Base-by-base conservation (phyloP, 1,140 invertebrate genomes). In the Drosophila serrata region DNA sequence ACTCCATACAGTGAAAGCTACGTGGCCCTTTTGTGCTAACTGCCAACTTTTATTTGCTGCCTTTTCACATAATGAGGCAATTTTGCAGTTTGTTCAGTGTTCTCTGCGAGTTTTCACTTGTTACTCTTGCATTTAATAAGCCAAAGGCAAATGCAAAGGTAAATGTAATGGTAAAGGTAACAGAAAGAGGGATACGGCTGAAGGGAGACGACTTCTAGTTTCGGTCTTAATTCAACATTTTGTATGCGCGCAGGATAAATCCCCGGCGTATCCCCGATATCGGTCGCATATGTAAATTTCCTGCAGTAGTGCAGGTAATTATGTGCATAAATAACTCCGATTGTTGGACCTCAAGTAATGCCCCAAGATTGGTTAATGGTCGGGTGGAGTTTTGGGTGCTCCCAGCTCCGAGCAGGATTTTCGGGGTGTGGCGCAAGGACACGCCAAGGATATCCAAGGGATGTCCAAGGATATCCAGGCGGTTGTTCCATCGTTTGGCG, bases 1-100 rank as follows among this genome's bases (percentile, higher is more conserved):
- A 3, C 42, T 29, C 22, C 45, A 24, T n/a, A 7, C 22, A 42
- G 15, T 24, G n/a, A 6, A 13, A 35, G 33, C 39, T 63, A 87
- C 84, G 63, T 82, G 80, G 37, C 57, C 48, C 84, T 82, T 85
- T 87, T 87, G 84, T 87, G 77, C 75, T 70, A 88, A 87, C 84
- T 88, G 85, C 60, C 67, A 77, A 82, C 81, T 84, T 90, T 81
- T 79, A 79, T 84, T 82, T 72, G 65, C 67, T 49, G 70, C 76
- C 59, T 70, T 82, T 73, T 67, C 77, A 82, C 80, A 88, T 88
- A 88, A 88, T 88, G 85, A 88, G 84, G 80, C 80, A 90, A 82
- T 80, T 76, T 75, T 69, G 70, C 72, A 69, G 68, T 81, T 81
- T 79, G 74, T 77, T 78, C 69, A 63, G 49, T 48, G 58, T 77